A percentile compares a stretch with the other conserved stretches of the same genome.
Conservation (phyloP, 2,113 vertebrate species). For the Casuarius casuarius region DNA sequence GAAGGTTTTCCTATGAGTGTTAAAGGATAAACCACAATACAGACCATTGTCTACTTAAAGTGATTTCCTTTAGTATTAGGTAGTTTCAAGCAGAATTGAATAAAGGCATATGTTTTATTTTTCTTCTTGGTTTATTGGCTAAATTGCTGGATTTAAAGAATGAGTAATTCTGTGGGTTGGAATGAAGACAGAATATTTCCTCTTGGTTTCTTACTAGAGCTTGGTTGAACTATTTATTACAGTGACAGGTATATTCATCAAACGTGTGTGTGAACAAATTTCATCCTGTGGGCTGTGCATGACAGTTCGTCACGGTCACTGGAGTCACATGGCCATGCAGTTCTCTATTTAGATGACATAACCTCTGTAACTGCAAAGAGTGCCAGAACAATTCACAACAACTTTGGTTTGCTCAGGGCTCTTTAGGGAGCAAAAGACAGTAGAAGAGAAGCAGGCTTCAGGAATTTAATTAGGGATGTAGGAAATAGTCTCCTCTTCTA, state of each 20-base stretch:
- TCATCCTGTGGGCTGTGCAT: background rate
- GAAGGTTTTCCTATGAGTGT: background rate
- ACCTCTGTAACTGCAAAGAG: background rate
- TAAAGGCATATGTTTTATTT: background rate
- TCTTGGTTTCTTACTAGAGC: background rate
- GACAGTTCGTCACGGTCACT: background rate
- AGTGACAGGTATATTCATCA: slow-evolving; percentile 54
- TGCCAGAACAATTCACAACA: background rate
- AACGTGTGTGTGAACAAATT: background rate
- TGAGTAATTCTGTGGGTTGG: background rate
- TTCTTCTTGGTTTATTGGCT: background rate
- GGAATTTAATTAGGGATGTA: background rate
- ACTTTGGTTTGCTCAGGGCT: background rate
- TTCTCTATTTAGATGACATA: background rate
- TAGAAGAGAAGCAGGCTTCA: background rate
- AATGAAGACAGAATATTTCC: background rate
- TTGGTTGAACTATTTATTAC: background rate
- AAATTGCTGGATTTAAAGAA: background rate
- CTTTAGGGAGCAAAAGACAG: background rate
- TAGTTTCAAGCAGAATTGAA: background rate
- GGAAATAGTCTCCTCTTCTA: background rate
- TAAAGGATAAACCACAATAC: background rate
- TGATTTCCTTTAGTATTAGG: background rate
- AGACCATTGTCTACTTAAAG: background rate
- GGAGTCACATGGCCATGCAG: background rate